These are phyloP conservation scores for Stegostoma tigrinum DNA, from an alignment of 2,113 vertebrate genomes.

Conservation along the genomic window DNA sequence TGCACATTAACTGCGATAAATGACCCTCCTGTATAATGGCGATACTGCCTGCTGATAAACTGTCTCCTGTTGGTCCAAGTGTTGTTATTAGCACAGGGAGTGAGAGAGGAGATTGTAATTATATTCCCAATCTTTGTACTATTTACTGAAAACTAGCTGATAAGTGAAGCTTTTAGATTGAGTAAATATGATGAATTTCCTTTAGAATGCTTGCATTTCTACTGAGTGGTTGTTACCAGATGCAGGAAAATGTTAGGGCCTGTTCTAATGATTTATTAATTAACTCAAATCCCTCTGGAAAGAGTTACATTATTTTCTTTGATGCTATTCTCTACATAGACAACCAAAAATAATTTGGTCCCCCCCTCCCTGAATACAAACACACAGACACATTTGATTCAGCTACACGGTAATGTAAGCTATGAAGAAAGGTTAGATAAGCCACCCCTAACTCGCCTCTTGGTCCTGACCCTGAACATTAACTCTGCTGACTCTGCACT, in stretches of 20 bases:
- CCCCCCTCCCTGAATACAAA: too few relatives aligned
- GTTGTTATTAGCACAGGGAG: neutral
- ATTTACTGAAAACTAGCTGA: constrained; percentile 12
- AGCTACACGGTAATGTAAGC: neutral
- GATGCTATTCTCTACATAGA: neutral
- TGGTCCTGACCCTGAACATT: too few relatives aligned
- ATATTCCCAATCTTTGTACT: neutral
- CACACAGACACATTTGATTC: too few relatives aligned
- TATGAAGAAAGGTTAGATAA: neutral
- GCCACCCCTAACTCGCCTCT: too few relatives aligned
- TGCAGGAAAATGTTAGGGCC: neutral
- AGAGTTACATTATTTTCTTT: neutral
- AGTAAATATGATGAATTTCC: neutral
- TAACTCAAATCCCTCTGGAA: neutral
- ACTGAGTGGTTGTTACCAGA: neutral
- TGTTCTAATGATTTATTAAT: constrained; percentile 11
- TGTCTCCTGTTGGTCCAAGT: neutral
- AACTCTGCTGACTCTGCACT: too few relatives aligned
- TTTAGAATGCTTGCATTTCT: neutral
- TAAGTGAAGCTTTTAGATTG: constrained; percentile 21
- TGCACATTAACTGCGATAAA: neutral
- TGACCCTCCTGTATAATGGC: neutral
- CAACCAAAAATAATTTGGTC: neutral
- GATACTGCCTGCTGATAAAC: constrained; percentile 7
- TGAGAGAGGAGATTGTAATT: constrained; percentile 1